Evolutionary conservation across 1,140 invertebrate species (phyloP).

Genomic region (Drosophila setifemur): DNA sequence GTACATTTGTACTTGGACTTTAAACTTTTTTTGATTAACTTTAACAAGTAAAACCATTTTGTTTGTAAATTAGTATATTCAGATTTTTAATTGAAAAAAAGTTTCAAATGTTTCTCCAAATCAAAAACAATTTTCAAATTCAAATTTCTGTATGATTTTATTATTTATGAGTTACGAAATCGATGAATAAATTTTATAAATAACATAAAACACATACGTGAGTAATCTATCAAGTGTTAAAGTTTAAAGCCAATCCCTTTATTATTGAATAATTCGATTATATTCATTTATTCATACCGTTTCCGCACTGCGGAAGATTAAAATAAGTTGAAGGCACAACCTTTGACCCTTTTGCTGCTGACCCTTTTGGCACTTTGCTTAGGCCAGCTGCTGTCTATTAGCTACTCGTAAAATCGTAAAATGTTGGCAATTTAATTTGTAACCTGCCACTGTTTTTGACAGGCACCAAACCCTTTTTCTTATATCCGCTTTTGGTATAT

Average conservation of each 20-base stretch:
- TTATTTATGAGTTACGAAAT: no score
- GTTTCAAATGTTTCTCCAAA: no score
- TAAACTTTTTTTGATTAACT: no score
- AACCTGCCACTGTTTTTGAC: constrained; percentile 2
- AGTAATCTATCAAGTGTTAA: background rate
- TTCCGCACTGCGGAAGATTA: constrained; percentile 8
- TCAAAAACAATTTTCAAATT: no score
- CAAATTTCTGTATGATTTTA: no score
- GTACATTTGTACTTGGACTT: no score
- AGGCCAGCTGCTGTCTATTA: constrained; percentile 4
- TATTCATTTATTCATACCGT: constrained; percentile 8
- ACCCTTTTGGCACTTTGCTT: background rate
- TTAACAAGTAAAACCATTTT: no score
- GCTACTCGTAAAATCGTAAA: background rate
- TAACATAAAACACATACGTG: no score
- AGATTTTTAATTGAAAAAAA: no score
- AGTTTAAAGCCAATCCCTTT: background rate
- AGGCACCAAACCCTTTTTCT: no score
- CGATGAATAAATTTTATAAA: no score
- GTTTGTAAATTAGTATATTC: no score
- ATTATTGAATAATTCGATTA: constrained; percentile 7
- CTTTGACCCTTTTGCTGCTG: background rate
- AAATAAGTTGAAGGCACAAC: constrained; percentile 13
- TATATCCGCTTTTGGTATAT: background rate
- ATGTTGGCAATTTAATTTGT: constrained; percentile 22